Evolutionary conservation across 2,113 vertebrate genomes (phyloP), one percentile per base, ranked within the genome.

Genomic region (Steatornis caripensis): DNA sequence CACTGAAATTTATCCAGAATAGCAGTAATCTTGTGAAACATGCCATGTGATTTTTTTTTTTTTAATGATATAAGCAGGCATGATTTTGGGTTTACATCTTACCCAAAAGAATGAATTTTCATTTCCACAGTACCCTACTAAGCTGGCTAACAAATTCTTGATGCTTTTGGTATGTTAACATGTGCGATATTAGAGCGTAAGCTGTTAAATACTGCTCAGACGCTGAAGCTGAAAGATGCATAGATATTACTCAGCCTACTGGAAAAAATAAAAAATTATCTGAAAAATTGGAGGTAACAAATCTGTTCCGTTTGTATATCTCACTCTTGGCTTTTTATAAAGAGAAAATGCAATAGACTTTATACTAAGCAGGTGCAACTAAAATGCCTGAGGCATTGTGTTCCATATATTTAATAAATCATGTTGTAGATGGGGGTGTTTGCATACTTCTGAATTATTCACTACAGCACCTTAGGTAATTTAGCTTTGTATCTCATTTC

Each of bases 361-460:
- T 74, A 17, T 80, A n/a, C 71, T 75, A 39, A 86, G 55, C 69
- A 68, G 66, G 39, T 80, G 75, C 26, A 64, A n/a, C 36, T 60
- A 48, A 46, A 66, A 32, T 2, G 30, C 55, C 79, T 70, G 71
- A 80, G 65, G 51, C 2, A 0, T 62, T 70, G 21, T 54, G 36
- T 81, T 74, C 85, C n/a, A 3, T 87, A 22, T 89, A 75, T 80
- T 88, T 89, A 96, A 84, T 96, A 89, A 93, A 86, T 90, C 30
- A 84, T 70, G 21, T 64, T 85, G 71, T 89, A 84, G 79, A 60
- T 92, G 55, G 36, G 32, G 18, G 30, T 92, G 82, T 96, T 96
- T 96, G 79, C 71, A 37, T 70, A 75, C 88, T 90, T 84, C 39
- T 90, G 49, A 94, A 93, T 96, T 96, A 92, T 93, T 90, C 90